Evolutionary conservation across 2,888 invertebrate species (phyloP).

Genomic region (Pedicia rivosa): DNA sequence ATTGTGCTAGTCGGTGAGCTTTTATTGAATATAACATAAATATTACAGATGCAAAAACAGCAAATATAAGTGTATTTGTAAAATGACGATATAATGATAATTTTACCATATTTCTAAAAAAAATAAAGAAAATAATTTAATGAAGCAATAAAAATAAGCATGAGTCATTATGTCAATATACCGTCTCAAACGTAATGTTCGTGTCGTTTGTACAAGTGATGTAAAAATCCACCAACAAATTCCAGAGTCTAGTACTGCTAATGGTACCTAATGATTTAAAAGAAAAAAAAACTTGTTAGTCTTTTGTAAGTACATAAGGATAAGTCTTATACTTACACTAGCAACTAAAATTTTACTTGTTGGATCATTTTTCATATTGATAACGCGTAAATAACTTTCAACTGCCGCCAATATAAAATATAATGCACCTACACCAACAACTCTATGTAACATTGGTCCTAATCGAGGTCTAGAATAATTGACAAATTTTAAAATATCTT

Average conservation of each 20-base stretch:
- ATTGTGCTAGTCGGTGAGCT: constrained; percentile 55
- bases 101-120: constrained; percentile 69
- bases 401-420: constrained; percentile 75
- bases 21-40: constrained; percentile 90
- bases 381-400: constrained; percentile 69
- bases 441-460: constrained; percentile 76
- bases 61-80: constrained; percentile 84
- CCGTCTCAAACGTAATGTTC: constrained; percentile 71
- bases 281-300: too few species aligned
- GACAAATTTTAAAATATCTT: constrained; percentile 1
- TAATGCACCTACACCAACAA: constrained; percentile 65
- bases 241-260: constrained; percentile 70
- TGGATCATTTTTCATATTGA: constrained; percentile 42
- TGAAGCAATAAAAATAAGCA: constrained; percentile 5
- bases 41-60: constrained; percentile 75
- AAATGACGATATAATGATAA: constrained; percentile 81
- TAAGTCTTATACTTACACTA: too few species aligned
- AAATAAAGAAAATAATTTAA: background rate
- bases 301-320: too few species aligned
- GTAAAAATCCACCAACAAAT: constrained; percentile 94
- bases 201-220: constrained; percentile 73
- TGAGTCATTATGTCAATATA: constrained; percentile 16
- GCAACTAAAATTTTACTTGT: constrained; percentile 54
- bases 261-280: too few species aligned
- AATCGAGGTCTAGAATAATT: constrained; percentile 53